Conservation (phyloP, 1,140 invertebrate species). For the Zaprionus tsacasi region DNA sequence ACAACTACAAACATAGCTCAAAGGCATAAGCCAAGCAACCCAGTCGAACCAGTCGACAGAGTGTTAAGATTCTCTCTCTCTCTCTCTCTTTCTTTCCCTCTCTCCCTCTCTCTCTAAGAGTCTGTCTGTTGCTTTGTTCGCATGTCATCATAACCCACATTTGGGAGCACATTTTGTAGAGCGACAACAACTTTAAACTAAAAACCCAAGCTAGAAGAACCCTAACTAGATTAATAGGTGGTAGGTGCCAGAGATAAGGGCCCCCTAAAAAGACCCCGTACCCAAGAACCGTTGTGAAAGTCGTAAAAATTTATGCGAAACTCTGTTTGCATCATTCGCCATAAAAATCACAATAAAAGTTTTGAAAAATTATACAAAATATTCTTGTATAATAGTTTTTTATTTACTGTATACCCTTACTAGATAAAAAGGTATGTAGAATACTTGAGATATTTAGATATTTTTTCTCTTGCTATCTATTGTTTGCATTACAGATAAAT, state of each 20-base stretch:
- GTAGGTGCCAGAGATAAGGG: slow-evolving; percentile 54
- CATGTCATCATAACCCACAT: slow-evolving; percentile 72
- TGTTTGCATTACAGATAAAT: background rate
- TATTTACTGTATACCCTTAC: background rate
- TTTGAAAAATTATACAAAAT: background rate
- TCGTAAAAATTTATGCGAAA: background rate
- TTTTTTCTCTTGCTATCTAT: background rate
- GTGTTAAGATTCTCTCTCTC: slow-evolving; percentile 57
- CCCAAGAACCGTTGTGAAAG: slow-evolving; percentile 43
- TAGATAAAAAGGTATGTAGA: background rate
- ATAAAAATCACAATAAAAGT: slow-evolving; percentile 1
- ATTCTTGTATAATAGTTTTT: background rate
- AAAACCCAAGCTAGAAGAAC: slow-evolving; percentile 32
- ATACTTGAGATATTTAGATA: background rate
- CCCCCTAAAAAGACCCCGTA: background rate
- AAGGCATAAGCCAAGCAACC: slow-evolving; percentile 15
- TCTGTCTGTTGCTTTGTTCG: slow-evolving; percentile 53
- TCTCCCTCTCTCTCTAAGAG: background rate
- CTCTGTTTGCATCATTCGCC: slow-evolving; percentile 2
- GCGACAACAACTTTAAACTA: slow-evolving; percentile 24
- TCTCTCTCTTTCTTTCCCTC: background rate
- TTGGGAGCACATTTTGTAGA: slow-evolving; percentile 52
- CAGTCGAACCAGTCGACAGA: slow-evolving; percentile 34
- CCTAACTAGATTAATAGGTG: slow-evolving; percentile 78
- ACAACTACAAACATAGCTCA: slow-evolving; percentile 19